Evolutionary conservation across 2,888 invertebrate genomes (phyloP), one percentile per base, ranked within the genome.

Genomic region (Hirtodrosophila histrioides): DNA sequence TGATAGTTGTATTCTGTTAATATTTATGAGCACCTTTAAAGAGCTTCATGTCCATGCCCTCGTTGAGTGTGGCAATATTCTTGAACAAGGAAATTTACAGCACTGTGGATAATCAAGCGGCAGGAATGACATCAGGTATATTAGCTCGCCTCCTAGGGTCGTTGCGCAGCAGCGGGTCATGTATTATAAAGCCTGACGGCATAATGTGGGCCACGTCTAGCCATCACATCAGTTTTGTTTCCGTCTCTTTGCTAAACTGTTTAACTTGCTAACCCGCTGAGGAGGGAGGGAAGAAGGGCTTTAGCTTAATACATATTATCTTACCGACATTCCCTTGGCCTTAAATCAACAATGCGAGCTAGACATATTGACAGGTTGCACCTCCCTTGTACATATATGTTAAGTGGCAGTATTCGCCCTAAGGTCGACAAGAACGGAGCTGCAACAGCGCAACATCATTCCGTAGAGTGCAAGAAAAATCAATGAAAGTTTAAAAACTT

Each of bases 301-400:
- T 36, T 55, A 58, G 40, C 55, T 46, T 57, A 54, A 61, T 17
- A 17, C 17, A 17, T 67, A 67, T 76, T 67, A 62, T 53, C 48
- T 62, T 58, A 62, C 63, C 33, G 75, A 36, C 75, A 60, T 58
- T 65, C 56, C 58, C 43, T 33, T 17, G 50, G 46, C 43, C 60
- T 46, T 53, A 78, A 79, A 61, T 67, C 79, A 67, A 70, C 62
- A 75, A 53, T 67, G 41, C 45, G 40, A 39, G 44, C 36, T 55
- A 54, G 50, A 61, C 46, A 44, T 63, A 73, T 78, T 70, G 62
- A 63, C 49, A 39, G 45, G 66, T 71, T 75, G 76, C 80, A 72
- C 64, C 68, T 54, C 29, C 56, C 58, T 41, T 23, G 39, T 39
- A n/a, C 37, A 50, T 58, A 51, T 75, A 53, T 40, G 41, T 57